Evolutionary conservation across 1,140 invertebrate species (phyloP).

Genomic region (Papilio glaucus): DNA sequence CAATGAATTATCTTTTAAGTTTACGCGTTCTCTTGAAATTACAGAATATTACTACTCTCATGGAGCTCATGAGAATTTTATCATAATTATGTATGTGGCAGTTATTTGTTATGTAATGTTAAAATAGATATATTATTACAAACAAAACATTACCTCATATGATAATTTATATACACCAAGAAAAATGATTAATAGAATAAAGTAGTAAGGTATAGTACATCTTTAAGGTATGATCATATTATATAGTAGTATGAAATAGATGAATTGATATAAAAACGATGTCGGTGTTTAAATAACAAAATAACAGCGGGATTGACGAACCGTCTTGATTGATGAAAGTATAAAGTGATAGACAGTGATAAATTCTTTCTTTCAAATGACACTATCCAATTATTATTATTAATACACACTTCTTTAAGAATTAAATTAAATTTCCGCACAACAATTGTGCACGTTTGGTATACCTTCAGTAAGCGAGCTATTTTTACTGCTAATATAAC

Average conservation of each 20-base stretch:
- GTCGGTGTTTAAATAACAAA: slow-evolving; percentile 34
- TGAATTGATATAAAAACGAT: slow-evolving; percentile 35
- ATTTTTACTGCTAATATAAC: not conserved
- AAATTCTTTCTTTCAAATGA: not conserved
- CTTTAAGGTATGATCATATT: slow-evolving; percentile 32
- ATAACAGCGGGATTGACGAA: slow-evolving; percentile 20
- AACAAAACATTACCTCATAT: slow-evolving; percentile 40
- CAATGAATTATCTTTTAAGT: not conserved
- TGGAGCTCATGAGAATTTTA: no score
- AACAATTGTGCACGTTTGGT: slow-evolving; percentile 8
- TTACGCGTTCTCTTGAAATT: not conserved
- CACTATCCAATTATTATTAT: slow-evolving; percentile 3
- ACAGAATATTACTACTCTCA: not conserved
- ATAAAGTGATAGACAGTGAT: not conserved
- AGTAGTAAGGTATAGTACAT: slow-evolving; percentile 25
- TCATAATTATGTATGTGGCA: not conserved
- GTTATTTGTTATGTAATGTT: slow-evolving; percentile 8
- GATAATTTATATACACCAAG: slow-evolving; percentile 54
- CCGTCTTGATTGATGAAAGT: not conserved
- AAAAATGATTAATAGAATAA: slow-evolving; percentile 30
- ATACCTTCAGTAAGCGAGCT: not conserved
- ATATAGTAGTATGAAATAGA: slow-evolving; percentile 43
- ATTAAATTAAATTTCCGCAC: slow-evolving; percentile 3
- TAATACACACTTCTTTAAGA: slow-evolving; percentile 9
- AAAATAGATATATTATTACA: slow-evolving; percentile 24